Evolutionary conservation across 1,140 invertebrate species (phyloP), one percentile per base, ranked within the genome.

Genomic region (Campoletis sonorensis): DNA sequence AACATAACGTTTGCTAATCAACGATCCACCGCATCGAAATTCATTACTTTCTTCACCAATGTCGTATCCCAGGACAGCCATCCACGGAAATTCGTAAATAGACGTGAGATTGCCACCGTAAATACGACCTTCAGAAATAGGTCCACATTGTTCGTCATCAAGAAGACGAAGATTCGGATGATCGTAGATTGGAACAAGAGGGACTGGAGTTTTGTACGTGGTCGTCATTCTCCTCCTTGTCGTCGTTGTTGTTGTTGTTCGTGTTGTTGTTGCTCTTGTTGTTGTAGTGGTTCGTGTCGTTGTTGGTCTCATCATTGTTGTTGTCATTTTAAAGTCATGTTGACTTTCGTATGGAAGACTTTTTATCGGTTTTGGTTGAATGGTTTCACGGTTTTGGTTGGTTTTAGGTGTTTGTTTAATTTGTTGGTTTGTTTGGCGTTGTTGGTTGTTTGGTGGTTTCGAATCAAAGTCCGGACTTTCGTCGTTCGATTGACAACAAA

Each of bases 41-140:
- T 82, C 80, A 72, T 89, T 13, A 89, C 90, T 45, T 87, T 88
- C 93, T n/a, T n/a, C 21, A 27, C 93, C 84, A 79, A 89, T 90
- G 79, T 90, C 84, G 81, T 94, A 94, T 4, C 89, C 86, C 16
- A 94, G 76, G 0, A 94, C 86, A 0, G 92, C 93, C 94, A 94
- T 94, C 94, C 94, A 94, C 0, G 94, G 94, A 87, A 94, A 94
- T 85, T 94, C 93, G 82, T 91, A 93, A 4, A 94, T 79, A 4
- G 81, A 83, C 0, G 94, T 93, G 54, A 90, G 88, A 68, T 93
- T 92, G 0, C 94, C 94, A n/a, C 93, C 92, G 51, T 92, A 88
- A 54, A 94, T 92, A 81, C 90, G 91, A 58, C 93, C 88, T 40
- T 85, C 85, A 16, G 78, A 13, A 7, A 88, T 37, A 11, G 83